Conservation (phyloP, 2,797 vertebrate species). For the Antrozous pallidus region DNA sequence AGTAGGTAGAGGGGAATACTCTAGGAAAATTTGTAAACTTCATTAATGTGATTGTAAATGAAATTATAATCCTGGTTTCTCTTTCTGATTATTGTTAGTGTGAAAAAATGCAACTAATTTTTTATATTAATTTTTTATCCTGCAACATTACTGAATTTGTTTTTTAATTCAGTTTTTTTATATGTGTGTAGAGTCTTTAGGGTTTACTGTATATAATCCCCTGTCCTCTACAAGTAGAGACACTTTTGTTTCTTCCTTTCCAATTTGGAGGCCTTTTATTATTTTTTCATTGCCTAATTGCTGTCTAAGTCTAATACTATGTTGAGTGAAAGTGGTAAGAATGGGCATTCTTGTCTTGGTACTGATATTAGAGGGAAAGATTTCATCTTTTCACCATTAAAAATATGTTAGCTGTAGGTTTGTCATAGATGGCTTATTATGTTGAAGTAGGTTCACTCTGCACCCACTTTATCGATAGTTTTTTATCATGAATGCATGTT, state of each 20-base stretch:
- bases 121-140: not conserved
- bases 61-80: not conserved
- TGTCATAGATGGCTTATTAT: not conserved
- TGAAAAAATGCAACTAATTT: not conserved
- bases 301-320: not conserved
- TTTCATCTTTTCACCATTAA: not conserved
- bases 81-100: not conserved
- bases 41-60: not conserved
- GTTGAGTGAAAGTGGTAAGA: not conserved
- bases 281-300: not conserved
- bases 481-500: not conserved
- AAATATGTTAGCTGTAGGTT: not conserved
- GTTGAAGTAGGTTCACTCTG: not conserved
- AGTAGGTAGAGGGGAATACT: not conserved
- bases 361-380: not conserved
- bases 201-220: not conserved
- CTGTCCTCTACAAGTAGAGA: not conserved
- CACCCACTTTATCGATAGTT: not conserved
- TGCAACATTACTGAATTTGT: not conserved
- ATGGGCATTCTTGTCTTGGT: not conserved
- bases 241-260: not conserved
- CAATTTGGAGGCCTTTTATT: not conserved
- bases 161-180: not conserved
- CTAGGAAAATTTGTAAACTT: not conserved
- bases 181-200: not conserved